phyloP scores from a whole-genome alignment of 2,888 invertebrate genomes.

The Altica lythri region DNA sequence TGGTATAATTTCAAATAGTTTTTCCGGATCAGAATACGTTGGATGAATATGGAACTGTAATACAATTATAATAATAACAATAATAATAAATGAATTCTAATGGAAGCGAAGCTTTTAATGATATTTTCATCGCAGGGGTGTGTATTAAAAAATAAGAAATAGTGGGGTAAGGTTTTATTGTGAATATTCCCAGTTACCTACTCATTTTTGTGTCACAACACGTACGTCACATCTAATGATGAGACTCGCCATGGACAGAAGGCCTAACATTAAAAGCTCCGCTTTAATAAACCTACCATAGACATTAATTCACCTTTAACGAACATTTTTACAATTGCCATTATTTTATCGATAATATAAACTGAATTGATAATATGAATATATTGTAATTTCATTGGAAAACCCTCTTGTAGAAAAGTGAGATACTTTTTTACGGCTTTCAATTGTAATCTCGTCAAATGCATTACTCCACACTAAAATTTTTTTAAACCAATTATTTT shows the following conservation, averaged over 20 bases:
- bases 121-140: not conserved
- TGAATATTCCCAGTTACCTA: no score
- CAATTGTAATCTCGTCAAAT: conserved; percentile 44
- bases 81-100: no score
- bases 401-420: conserved; percentile 52
- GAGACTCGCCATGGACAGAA: not conserved
- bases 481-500: not conserved
- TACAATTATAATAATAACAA: no score
- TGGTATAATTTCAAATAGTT: conserved; percentile 60
- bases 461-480: conserved; percentile 47
- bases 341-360: conserved; percentile 53
- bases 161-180: not conserved
- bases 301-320: conserved; percentile 45
- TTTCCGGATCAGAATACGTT: conserved; percentile 57
- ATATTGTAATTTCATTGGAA: conserved; percentile 53
- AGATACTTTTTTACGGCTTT: conserved; percentile 41
- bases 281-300: conserved; percentile 39
- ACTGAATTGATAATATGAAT: conserved; percentile 56
- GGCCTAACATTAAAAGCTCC: not conserved
- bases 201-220: no score
- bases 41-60: conserved; percentile 66
- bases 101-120: not conserved
- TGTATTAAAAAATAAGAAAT: not conserved
- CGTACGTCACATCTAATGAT: no score
- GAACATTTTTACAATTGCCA: conserved; percentile 52